These are phyloP conservation scores for Ophion obscuratus DNA, from an alignment of 2,888 invertebrate species.

Conservation along the genomic window DNA sequence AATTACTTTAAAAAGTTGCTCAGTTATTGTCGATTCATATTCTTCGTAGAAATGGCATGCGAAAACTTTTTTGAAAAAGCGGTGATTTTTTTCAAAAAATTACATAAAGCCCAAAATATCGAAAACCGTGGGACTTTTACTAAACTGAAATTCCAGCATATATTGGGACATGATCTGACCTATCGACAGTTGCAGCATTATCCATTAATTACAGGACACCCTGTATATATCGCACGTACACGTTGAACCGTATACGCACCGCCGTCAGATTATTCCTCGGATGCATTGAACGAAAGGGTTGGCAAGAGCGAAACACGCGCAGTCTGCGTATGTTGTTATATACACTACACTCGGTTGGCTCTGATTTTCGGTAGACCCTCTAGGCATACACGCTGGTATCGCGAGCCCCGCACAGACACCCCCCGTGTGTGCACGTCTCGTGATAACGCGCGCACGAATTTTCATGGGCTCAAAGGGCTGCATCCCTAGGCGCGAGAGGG, in stretches of 20 bases:
- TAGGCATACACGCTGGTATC: conserved; percentile 2
- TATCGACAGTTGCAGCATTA: no score
- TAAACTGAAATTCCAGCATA: no score
- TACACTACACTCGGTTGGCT: conserved; percentile 52
- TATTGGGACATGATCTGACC: no score
- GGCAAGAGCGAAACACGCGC: conserved; percentile 19
- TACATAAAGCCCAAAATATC: no score
- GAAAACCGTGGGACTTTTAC: no score
- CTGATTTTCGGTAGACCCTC: conserved; percentile 57
- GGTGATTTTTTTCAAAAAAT: no score
- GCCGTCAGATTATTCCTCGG: conserved; percentile 63
- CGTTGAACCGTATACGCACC: conserved; percentile 53
- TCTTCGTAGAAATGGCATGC: no score
- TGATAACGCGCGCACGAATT: conserved; percentile 69
- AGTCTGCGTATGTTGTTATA: conserved; percentile 26
- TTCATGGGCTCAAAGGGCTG: conserved; percentile 69
- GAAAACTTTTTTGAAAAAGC: no score
- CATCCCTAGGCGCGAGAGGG: conserved; percentile 36
- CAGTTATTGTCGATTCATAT: no score
- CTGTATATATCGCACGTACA: conserved; percentile 5
- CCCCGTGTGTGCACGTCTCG: conserved; percentile 64
- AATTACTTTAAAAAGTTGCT: no score
- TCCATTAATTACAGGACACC: no score
- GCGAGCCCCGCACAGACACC: conserved; percentile 28
- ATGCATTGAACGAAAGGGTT: conserved; percentile 61